Percentiles rank a stretch among this genome's conserved stretches.
Conservation (phyloP, 2,113 vertebrate genomes). For the Alces alces region DNA sequence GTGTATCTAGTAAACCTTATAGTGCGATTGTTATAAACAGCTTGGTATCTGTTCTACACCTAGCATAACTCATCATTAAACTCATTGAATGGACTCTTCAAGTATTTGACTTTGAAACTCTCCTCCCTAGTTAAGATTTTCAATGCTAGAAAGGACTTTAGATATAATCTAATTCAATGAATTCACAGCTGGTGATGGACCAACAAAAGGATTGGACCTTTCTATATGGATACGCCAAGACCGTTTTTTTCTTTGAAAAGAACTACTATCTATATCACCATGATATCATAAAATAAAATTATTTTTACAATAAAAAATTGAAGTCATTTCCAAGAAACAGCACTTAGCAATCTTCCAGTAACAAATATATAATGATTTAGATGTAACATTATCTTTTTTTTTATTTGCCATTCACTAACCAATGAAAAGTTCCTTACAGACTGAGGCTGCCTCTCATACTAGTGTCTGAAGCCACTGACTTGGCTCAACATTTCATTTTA, state of each 20-base stretch:
- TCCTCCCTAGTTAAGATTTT: neutral
- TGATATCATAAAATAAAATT: slow-evolving; percentile 50
- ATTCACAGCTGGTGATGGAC: neutral
- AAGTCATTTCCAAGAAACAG: slow-evolving; percentile 62
- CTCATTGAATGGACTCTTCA: neutral
- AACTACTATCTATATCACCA: slow-evolving; percentile 6
- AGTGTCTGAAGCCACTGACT: neutral
- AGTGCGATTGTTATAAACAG: neutral
- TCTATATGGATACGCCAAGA: slow-evolving; percentile 23
- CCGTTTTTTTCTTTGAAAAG: neutral
- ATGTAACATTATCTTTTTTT: slow-evolving; percentile 4
- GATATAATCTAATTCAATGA: slow-evolving; percentile 31
- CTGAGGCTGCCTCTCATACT: neutral
- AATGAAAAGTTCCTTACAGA: slow-evolving; percentile 33
- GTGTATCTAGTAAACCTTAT: neutral
- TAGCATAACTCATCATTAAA: neutral
- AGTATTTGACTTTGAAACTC: neutral
- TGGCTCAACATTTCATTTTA: neutral
- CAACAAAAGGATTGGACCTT: neutral
- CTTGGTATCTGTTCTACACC: neutral
- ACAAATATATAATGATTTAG: slow-evolving; percentile 56
- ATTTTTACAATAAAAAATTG: slow-evolving; percentile 55
- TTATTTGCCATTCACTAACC: slow-evolving; percentile 19
- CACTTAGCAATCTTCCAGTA: slow-evolving; percentile 53
- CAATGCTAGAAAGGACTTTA: neutral